Evolutionary conservation across 2,888 invertebrate genomes (phyloP).

Genomic region (Xestia c-nigrum): DNA sequence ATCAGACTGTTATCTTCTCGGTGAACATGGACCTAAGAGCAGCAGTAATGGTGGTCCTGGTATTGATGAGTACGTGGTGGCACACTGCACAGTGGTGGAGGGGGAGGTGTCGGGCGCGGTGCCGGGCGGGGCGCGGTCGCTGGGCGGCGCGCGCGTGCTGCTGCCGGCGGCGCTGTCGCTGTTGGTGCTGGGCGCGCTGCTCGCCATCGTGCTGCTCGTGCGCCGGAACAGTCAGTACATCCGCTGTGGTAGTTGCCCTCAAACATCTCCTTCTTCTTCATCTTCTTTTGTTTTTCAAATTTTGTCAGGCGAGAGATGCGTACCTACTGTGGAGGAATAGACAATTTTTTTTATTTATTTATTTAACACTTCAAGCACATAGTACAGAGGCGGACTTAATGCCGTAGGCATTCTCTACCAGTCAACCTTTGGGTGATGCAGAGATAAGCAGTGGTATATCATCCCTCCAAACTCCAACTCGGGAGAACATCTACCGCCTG

Average conservation of each 20-base stretch:
- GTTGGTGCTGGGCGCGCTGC: constrained; percentile 92
- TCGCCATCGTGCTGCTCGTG: constrained; percentile 93
- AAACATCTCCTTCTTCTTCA: constrained; percentile 1
- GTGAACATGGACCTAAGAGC: no score
- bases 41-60: no score
- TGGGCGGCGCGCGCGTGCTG: constrained; percentile 92
- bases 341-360: no score
- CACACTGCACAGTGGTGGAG: constrained; percentile 70
- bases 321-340: no score
- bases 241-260: constrained; percentile 37
- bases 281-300: no score
- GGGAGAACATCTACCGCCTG: neutral
- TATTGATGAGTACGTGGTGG: neutral
- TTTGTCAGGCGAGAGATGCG: no score
- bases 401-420: no score
- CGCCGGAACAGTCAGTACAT: constrained; percentile 92
- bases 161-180: constrained; percentile 93
- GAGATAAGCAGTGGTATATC: no score
- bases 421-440: no score
- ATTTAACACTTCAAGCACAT: no score
- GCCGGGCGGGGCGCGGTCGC: constrained; percentile 92
- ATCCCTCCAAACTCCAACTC: neutral
- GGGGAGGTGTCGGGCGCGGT: constrained; percentile 92
- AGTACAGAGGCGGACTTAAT: no score
- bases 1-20: no score